Base-by-base conservation (phyloP, 2,888 invertebrate species). In the Leptothorax acervorum region DNA sequence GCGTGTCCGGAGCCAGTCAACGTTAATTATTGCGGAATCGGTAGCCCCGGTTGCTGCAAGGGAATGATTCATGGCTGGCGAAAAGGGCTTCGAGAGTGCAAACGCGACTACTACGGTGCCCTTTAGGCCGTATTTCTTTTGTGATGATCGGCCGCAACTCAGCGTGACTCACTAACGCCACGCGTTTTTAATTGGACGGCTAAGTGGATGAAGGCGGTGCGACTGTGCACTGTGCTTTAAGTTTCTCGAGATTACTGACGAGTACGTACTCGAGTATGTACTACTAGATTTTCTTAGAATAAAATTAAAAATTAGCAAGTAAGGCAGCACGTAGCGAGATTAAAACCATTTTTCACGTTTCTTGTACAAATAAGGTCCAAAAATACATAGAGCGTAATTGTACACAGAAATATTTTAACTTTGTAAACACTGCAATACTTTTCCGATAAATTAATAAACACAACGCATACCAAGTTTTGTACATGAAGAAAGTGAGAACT, bases 1-100 rank as follows among this genome's bases (percentile, higher is more conserved):
- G 88, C 85, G 90, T 66, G 85, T 83, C 83, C 82, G 66, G 68
- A 68, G 60, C 76, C 81, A 85, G 87, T 89, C 85, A 87, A 81
- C 90, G 87, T 90, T 91, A 91, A 91, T 91, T 91, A 90, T 87
- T 82, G 82, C 57, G 83, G 86, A 89, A 90, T 89, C 85, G 87
- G 79, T 82, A 62, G 35, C 63, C 57, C 66, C 63, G 8, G 70
- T 82, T 75, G 83, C 81, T 51, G 82, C 86, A 84, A 89, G 86
- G 55, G 89, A 89, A 88, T 90, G 90, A 90, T 90, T 90, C 90
- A 90, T 89, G 76, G 74, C 62, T 45, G 57, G 45, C 73, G 79
- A 86, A 75, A 84, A 85, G 78, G 78, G 66, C 85, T 89, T 88
- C 79, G 71, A 76, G 60, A 75, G 62, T 79, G 84, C 82, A 83